These are phyloP conservation scores for Sebastes dallii DNA, from an alignment of 2,797 vertebrate genomes.

Conservation along the genomic window DNA sequence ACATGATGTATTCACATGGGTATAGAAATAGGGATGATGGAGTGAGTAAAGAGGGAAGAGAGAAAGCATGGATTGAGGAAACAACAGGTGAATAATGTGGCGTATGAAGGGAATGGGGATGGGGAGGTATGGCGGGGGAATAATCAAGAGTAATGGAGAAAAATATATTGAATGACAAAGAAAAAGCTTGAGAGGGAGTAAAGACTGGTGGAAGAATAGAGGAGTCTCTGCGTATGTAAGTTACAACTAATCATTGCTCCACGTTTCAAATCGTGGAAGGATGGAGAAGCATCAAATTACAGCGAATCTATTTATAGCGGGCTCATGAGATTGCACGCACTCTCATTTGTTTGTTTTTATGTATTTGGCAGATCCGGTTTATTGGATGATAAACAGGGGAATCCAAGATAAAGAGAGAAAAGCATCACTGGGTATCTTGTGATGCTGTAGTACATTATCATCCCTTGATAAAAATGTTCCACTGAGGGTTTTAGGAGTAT, in stretches of 20 bases:
- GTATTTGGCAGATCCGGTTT: constrained; percentile 4
- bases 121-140: background rate
- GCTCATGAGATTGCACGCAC: background rate
- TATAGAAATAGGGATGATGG: background rate
- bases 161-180: constrained; percentile 4
- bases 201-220: background rate
- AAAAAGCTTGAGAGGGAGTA: background rate
- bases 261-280: constrained; percentile 16
- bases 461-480: constrained; percentile 1
- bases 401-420: background rate
- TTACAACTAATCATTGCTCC: constrained; percentile 12
- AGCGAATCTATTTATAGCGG: constrained; percentile 35
- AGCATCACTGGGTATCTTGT: background rate
- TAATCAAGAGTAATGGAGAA: constrained; percentile 31
- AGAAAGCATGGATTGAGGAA: background rate
- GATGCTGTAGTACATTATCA: background rate
- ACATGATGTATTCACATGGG: background rate
- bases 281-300: constrained; percentile 35
- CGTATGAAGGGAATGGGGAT: background rate
- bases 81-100: background rate
- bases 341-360: constrained; percentile 28
- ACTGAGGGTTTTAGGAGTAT: background rate
- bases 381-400: constrained; percentile 4
- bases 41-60: background rate
- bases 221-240: background rate